phyloP scores from a whole-genome alignment of 2,888 invertebrate species.

The Epistrophe eligans region DNA sequence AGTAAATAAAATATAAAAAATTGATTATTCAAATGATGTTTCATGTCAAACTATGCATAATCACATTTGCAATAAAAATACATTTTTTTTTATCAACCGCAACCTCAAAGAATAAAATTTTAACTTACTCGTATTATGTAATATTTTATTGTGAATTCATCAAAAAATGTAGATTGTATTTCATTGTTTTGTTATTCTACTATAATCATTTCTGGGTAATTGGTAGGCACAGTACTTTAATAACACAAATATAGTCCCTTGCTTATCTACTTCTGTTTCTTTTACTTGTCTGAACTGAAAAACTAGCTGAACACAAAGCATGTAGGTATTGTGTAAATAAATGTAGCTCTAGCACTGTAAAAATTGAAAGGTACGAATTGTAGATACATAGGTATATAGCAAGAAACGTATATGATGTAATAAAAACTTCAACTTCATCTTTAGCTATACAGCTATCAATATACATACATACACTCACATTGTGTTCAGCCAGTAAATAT shows the following conservation, averaged over 20 bases:
- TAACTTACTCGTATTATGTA: neutral
- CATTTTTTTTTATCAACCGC: neutral
- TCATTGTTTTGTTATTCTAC: neutral
- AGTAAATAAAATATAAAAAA: neutral
- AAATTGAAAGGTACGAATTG: too few relatives aligned
- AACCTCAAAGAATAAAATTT: conserved; percentile 10
- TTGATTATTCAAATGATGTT: conserved; percentile 21
- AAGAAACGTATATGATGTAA: too few relatives aligned
- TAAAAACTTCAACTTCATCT: too few relatives aligned
- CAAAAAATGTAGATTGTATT: neutral
- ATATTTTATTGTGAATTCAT: conserved; percentile 11
- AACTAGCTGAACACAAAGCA: too few relatives aligned
- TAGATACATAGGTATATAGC: too few relatives aligned
- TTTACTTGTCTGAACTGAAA: neutral
- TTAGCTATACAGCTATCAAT: too few relatives aligned
- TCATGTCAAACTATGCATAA: conserved; percentile 24
- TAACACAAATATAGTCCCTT: neutral
- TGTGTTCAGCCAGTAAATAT: neutral
- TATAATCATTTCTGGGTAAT: neutral
- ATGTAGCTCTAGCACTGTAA: too few relatives aligned
- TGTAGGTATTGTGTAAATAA: too few relatives aligned
- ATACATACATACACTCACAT: too few relatives aligned
- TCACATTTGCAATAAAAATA: conserved; percentile 25
- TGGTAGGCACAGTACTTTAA: neutral
- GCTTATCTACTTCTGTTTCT: neutral